Base-by-base conservation (phyloP, 2,113 vertebrate genomes). In the Platichthys flesus region DNA sequence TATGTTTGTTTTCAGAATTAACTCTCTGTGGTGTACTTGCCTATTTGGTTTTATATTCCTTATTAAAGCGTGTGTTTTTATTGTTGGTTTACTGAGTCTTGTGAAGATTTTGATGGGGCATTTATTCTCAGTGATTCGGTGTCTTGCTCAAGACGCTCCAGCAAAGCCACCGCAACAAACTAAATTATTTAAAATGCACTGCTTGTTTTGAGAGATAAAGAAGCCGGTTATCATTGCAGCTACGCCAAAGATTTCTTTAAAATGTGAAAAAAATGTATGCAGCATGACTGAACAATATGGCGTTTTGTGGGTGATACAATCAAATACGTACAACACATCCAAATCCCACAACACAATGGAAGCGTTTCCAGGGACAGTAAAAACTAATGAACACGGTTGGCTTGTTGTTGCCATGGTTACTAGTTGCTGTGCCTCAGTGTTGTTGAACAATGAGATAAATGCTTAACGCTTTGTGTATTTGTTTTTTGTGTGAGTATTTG, bases 1-100 rank as follows among this genome's bases (percentile, higher is more conserved):
- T 18, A 37, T 74, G 20, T 57, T 54, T 52, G 31, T 57, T 14
- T 31, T 67, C 5, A 49, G 15, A n/a, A 47, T 74, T 2, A 74
- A 65, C 9, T 21, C 21, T 40, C 18, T 58, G 18, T 56, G 21
- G 45, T 64, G 35, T 16, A 28, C 31, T 56, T 28, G 10, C 56
- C 15, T 18, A 24, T 40, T 66, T 20, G 8, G 9, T 23, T 26
- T 64, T 24, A 16, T 57, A 20, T 23, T 57, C 31, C 58, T 56
- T 20, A 64, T 20, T n/a, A 40, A 20, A 76, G 47, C 15, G 5
- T 31, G 5, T 74, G 10, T 68, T 14, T 37, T 69, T 4, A 49
- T 9, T 54, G 7, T 54, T 54, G 21, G 20, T 54, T 54, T n/a
- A 54, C 18, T 54, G 51, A 54, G 51, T 8, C 51, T 54, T n/a